These are phyloP conservation scores for Noturus placidus DNA, from an alignment of 2,113 vertebrate species.

Conservation along the genomic window DNA sequence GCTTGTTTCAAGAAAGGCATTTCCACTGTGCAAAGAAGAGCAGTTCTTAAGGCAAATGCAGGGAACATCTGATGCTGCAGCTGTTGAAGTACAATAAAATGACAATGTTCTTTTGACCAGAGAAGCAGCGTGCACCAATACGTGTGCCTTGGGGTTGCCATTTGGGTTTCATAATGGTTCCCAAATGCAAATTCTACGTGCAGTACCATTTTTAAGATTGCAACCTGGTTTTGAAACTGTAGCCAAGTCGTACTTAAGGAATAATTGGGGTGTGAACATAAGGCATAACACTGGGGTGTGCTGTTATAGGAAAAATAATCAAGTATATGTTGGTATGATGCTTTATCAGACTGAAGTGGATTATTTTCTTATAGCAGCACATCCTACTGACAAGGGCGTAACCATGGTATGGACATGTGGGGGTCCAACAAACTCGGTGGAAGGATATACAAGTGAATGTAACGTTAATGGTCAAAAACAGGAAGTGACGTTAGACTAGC, in stretches of 20 bases:
- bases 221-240: neutral
- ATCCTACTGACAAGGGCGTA: too few relatives aligned
- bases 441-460: too few relatives aligned
- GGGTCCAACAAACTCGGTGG: too few relatives aligned
- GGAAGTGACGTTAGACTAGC: too few relatives aligned
- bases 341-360: neutral
- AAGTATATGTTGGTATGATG: neutral
- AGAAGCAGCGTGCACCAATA: neutral
- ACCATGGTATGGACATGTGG: too few relatives aligned
- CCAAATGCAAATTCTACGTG: neutral
- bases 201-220: neutral
- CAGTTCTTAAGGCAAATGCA: neutral
- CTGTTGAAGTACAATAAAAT: neutral
- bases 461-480: too few relatives aligned
- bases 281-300: neutral
- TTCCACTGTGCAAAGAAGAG: neutral
- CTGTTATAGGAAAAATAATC: neutral
- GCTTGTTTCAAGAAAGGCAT: too few relatives aligned
- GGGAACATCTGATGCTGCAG: neutral
- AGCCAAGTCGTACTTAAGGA: neutral
- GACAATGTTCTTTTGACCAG: neutral
- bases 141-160: neutral
- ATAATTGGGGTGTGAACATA: too few relatives aligned
- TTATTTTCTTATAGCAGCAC: neutral
- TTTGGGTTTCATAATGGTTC: neutral